Percentiles rank a stretch among this genome's conserved stretches.
Conservation (phyloP, 2,888 invertebrate species). For the Xestia ashworthii region DNA sequence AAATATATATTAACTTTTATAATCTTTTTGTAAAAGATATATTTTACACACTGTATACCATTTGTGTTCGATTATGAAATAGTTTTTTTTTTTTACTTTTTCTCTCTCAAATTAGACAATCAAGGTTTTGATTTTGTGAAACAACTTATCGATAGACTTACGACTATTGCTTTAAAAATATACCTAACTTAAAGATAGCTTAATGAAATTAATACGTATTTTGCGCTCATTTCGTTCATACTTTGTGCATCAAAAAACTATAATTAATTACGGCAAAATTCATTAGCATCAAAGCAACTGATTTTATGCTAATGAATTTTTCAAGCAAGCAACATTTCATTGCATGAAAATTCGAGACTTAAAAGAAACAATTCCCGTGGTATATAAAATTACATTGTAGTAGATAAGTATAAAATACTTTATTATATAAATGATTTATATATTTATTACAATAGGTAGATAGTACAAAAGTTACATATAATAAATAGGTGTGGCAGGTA, state of each 20-base stretch:
- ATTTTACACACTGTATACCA: constrained; percentile 43
- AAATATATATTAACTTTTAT: constrained; percentile 47
- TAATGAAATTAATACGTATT: constrained; percentile 12
- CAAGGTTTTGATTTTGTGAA: constrained; percentile 11
- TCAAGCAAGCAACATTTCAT: constrained; percentile 31
- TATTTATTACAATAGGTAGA: constrained; percentile 58
- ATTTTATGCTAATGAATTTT: background rate
- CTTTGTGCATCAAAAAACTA: constrained; percentile 45
- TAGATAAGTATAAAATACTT: constrained; percentile 63
- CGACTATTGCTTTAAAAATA: constrained; percentile 17
- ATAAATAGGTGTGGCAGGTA: constrained; percentile 44
- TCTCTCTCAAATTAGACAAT: constrained; percentile 50
- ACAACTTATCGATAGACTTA: constrained; percentile 11
- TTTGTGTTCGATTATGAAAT: constrained; percentile 27
- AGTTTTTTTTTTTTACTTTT: constrained; percentile 10
- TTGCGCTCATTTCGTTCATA: constrained; percentile 38
- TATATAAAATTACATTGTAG: constrained; percentile 53
- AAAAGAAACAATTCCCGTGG: constrained; percentile 42
- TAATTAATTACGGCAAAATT: background rate
- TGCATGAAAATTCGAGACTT: constrained; percentile 38
- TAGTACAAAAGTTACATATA: constrained; percentile 57
- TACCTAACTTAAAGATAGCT: constrained; percentile 23
- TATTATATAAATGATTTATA: constrained; percentile 58
- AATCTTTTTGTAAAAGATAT: constrained; percentile 52
- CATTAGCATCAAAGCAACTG: constrained; percentile 14